These are phyloP conservation scores for Drosophila recens DNA, from an alignment of 2,888 invertebrate genomes.

Conservation along the genomic window DNA sequence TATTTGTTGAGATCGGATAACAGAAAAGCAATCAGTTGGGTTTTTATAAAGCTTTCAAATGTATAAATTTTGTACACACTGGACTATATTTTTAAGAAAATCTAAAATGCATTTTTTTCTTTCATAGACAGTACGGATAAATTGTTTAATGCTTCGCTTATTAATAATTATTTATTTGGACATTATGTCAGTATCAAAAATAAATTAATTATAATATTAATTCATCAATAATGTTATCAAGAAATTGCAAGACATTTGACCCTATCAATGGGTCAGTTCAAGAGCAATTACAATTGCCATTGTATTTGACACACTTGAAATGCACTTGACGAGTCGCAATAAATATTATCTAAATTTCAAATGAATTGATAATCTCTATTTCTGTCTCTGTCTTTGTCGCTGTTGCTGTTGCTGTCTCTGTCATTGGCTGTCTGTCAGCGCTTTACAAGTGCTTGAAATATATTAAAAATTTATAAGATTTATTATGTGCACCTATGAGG, in stretches of 20 bases:
- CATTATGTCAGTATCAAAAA: too few species aligned
- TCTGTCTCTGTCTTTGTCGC: not conserved
- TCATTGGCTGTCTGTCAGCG: slow-evolving; percentile 17
- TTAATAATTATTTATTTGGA: too few species aligned
- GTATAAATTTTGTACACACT: not conserved
- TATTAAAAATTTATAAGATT: slow-evolving; percentile 68
- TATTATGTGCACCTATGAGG: slow-evolving; percentile 38
- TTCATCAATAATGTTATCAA: not conserved
- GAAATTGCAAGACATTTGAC: slow-evolving; percentile 23
- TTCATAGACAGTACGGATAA: not conserved
- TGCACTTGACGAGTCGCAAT: slow-evolving; percentile 40
- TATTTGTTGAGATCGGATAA: not conserved
- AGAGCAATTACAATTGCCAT: slow-evolving; percentile 13
- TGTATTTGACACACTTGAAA: slow-evolving; percentile 53
- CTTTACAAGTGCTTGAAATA: slow-evolving; percentile 44
- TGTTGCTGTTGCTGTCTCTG: slow-evolving; percentile 5
- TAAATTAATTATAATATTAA: not conserved
- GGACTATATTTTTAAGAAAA: not conserved
- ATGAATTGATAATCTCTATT: slow-evolving; percentile 18
- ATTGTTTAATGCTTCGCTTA: too few species aligned
- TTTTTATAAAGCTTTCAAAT: not conserved
- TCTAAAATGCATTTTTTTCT: not conserved
- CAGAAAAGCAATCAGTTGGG: not conserved
- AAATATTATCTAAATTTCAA: slow-evolving; percentile 31
- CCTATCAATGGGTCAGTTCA: slow-evolving; percentile 31